phyloP scores from a whole-genome alignment of 2,797 vertebrate genomes.

The Hydrocynus forskahlii region DNA sequence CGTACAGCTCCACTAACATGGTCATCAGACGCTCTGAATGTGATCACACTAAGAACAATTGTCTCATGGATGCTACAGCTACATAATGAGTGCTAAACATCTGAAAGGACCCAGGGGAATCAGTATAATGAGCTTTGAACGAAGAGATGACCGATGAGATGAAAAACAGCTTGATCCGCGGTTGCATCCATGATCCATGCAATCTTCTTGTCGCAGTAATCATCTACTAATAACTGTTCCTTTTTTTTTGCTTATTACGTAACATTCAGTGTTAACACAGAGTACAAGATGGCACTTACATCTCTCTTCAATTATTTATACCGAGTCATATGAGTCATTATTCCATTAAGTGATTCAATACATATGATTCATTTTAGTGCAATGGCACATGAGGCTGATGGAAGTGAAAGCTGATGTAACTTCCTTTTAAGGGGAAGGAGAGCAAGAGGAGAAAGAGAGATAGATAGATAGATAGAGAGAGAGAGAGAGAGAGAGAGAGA shows the following conservation, averaged over 20 bases:
- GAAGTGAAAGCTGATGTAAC: background rate
- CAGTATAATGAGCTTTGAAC: conserved; percentile 17
- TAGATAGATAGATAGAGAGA: background rate
- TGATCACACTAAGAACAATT: conserved; percentile 16
- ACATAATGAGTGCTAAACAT: conserved; percentile 19
- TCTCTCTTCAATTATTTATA: background rate
- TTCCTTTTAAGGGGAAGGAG: background rate
- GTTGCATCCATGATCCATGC: no score
- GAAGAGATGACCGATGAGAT: background rate
- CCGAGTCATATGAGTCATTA: background rate
- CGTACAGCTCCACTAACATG: conserved; percentile 36
- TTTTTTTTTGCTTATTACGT: no score
- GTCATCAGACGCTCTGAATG: conserved; percentile 37
- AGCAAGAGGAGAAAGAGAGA: background rate
- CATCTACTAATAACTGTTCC: no score
- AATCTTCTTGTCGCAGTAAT: no score
- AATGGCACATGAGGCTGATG: conserved; percentile 6
- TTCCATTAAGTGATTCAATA: background rate
- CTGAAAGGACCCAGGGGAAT: conserved; percentile 26
- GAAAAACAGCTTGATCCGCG: background rate
- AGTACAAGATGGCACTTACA: no score
- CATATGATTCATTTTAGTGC: background rate
- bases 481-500: background rate
- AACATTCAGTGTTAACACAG: no score
- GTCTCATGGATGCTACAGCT: conserved; percentile 10